A percentile compares a stretch with the other conserved stretches of the same genome.
These are phyloP conservation scores for Labroides dimidiatus DNA, from an alignment of 2,797 vertebrate genomes.

Conservation along the genomic window DNA sequence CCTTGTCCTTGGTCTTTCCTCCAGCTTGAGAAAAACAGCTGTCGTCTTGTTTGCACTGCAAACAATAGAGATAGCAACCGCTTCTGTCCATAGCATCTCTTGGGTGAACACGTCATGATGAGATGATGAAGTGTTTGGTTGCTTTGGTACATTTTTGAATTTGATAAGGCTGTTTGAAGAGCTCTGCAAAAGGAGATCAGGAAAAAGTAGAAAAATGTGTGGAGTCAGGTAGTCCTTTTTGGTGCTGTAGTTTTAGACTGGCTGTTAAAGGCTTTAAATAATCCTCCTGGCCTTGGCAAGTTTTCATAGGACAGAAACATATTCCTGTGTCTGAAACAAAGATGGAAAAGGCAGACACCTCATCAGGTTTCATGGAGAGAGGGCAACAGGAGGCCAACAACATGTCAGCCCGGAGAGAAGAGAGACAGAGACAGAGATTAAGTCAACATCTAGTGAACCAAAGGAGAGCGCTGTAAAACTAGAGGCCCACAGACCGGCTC, in stretches of 20 bases:
- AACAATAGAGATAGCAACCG: background rate
- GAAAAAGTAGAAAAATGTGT: background rate
- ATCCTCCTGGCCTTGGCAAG: slow-evolving; percentile 13
- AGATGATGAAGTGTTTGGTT: background rate
- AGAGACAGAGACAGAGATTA: slow-evolving; percentile 28
- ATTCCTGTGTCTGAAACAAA: slow-evolving; percentile 46
- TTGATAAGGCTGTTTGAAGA: too few species aligned
- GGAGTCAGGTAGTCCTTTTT: slow-evolving; percentile 5
- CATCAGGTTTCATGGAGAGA: slow-evolving; percentile 34
- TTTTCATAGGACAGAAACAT: slow-evolving; percentile 32
- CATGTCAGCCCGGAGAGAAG: slow-evolving; percentile 39
- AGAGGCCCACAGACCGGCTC: background rate
- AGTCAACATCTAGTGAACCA: slow-evolving; percentile 45
- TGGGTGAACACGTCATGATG: too few species aligned
- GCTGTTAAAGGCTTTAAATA: slow-evolving; percentile 19
- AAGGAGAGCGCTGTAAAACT: slow-evolving; percentile 6
- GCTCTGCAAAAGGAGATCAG: background rate
- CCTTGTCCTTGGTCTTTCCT: background rate
- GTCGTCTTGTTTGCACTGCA: background rate
- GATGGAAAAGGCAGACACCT: slow-evolving; percentile 49
- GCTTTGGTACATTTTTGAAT: background rate
- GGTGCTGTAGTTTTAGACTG: background rate
- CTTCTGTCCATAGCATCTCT: background rate
- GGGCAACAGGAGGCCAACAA: slow-evolving; percentile 31
- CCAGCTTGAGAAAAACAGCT: background rate